These are phyloP conservation scores for Acomys russatus DNA, from an alignment of 2,797 vertebrate genomes.

Conservation along the genomic window DNA sequence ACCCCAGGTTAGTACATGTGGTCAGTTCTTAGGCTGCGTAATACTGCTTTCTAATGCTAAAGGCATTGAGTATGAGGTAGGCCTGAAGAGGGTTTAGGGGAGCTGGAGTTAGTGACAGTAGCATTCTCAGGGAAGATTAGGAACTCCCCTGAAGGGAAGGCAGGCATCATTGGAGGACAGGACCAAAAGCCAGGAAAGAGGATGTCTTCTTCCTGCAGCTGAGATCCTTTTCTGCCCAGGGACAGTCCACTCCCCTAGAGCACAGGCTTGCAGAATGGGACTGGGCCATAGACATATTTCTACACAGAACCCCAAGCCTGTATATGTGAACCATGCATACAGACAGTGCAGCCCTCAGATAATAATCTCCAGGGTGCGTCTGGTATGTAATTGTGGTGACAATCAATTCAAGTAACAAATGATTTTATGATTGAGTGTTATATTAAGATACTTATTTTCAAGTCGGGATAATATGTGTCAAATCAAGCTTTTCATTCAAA, in stretches of 20 bases:
- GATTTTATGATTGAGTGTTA: background rate
- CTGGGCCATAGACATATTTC: background rate
- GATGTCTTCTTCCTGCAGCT: too few species aligned
- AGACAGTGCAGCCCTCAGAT: accelerated
- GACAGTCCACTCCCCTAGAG: background rate
- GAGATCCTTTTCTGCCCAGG: too few species aligned
- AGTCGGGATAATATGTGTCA: background rate
- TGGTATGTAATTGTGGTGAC: too few species aligned
- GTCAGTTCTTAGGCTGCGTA: background rate
- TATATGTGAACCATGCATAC: accelerated
- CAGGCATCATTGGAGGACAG: too few species aligned
- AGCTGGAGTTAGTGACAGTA: background rate
- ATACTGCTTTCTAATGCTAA: background rate
- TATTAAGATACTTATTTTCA: background rate
- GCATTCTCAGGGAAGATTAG: background rate
- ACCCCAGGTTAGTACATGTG: too few species aligned
- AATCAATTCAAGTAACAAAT: background rate
- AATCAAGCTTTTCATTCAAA: background rate
- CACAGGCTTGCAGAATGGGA: background rate
- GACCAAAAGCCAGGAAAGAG: too few species aligned
- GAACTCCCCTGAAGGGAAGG: background rate
- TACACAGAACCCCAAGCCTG: background rate
- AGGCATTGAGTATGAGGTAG: background rate
- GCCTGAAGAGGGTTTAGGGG: background rate
- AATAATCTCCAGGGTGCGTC: too few species aligned